Conservation (phyloP, 2,113 vertebrate genomes). For the Heterotis niloticus region DNA sequence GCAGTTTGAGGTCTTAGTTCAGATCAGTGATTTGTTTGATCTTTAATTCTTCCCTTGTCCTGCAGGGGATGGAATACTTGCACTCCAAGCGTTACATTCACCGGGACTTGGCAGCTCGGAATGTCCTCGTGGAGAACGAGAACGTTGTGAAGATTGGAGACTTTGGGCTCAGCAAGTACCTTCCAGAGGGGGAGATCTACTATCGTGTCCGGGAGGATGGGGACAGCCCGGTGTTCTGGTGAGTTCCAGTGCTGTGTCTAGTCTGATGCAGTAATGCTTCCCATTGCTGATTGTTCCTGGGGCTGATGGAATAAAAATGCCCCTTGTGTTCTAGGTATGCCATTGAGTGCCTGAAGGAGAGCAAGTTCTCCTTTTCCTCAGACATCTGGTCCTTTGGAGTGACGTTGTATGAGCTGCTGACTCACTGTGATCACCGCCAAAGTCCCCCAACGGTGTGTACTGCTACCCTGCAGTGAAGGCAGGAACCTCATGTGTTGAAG, state of each 20-base stretch:
- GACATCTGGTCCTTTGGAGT: slow-evolving; percentile 94
- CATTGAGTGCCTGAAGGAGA: slow-evolving; percentile 83
- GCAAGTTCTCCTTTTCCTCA: slow-evolving; percentile 83
- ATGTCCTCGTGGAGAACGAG: slow-evolving; percentile 83
- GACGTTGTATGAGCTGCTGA: slow-evolving; percentile 85
- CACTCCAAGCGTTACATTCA: slow-evolving; percentile 81
- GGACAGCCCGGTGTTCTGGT: slow-evolving; percentile 91
- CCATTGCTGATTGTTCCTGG: not conserved
- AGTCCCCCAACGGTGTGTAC: slow-evolving; percentile 74
- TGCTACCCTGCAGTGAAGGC: not conserved
- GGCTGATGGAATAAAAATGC: not conserved
- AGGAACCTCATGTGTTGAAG: not conserved
- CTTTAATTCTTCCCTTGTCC: not conserved
- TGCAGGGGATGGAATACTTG: slow-evolving; percentile 88
- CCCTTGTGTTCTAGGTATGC: slow-evolving; percentile 73
- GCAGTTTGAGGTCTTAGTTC: not conserved
- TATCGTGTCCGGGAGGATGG: slow-evolving; percentile 82
- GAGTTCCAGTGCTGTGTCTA: slow-evolving; percentile 32
- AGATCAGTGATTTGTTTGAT: not conserved
- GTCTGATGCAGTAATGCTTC: not conserved
- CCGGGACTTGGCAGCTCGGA: slow-evolving; percentile 83
- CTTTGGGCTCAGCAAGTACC: slow-evolving; percentile 86
- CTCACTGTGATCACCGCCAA: slow-evolving; percentile 67
- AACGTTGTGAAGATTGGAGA: slow-evolving; percentile 85
- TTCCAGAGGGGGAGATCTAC: slow-evolving; percentile 80